A percentile compares a stretch with the other conserved stretches of the same genome.
Conservation (phyloP, 1,140 invertebrate species). For the Caenorhabditis latens region DNA sequence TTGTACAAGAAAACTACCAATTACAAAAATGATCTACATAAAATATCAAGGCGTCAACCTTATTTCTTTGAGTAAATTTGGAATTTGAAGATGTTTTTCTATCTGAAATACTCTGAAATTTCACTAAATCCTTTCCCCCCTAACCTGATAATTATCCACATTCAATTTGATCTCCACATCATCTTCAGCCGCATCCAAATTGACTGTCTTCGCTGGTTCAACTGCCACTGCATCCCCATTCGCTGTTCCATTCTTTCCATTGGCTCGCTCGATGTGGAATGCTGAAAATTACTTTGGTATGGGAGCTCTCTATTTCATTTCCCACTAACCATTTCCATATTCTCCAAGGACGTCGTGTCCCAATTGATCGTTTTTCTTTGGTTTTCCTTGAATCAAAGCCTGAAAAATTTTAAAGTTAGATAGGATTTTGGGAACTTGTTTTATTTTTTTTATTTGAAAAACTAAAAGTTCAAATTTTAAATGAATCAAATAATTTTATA, state of each 20-base stretch:
- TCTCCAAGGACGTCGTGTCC: slow-evolving; percentile 62
- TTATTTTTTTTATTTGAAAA: not conserved
- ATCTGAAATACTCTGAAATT: not conserved
- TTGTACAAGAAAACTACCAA: not conserved
- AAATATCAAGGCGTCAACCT: too few relatives aligned
- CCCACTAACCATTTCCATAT: slow-evolving; percentile 60
- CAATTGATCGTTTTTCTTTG: slow-evolving; percentile 49
- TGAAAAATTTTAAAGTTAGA: not conserved
- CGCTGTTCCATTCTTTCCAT: slow-evolving; percentile 19
- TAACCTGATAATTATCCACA: slow-evolving; percentile 59
- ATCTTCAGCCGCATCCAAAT: slow-evolving; percentile 43
- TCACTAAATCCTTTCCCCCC: not conserved
- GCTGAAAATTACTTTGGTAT: slow-evolving; percentile 46
- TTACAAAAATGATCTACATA: too few relatives aligned
- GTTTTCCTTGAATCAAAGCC: slow-evolving; percentile 49
- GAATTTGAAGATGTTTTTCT: too few relatives aligned
- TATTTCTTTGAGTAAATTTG: too few relatives aligned
- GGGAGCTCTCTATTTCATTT: slow-evolving; percentile 29
- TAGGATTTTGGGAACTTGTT: too few relatives aligned
- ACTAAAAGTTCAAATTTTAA: not conserved
- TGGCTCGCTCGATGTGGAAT: slow-evolving; percentile 73
- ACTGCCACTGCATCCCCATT: slow-evolving; percentile 59
- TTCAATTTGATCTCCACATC: slow-evolving; percentile 66
- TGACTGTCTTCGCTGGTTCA: slow-evolving; percentile 65
- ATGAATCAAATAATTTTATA: not conserved